A percentile compares a stretch with the other conserved stretches of the same genome.
Conservation (phyloP, 2,797 vertebrate genomes). For the Melanotaenia nigrans region DNA sequence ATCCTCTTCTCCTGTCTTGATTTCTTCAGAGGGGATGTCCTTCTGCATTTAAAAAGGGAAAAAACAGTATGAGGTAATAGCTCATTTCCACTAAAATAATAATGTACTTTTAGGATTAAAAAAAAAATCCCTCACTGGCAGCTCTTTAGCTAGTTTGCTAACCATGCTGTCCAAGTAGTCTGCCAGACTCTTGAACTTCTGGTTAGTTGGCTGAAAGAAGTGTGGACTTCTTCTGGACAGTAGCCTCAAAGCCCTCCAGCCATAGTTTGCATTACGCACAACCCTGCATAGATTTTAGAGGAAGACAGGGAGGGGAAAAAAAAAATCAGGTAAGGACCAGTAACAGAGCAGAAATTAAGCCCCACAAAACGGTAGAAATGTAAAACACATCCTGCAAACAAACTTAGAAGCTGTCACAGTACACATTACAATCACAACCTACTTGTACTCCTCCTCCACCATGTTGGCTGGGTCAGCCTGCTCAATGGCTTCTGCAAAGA, state of each 20-base stretch:
- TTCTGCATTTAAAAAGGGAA: conserved; percentile 68
- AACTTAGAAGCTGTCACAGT: neutral
- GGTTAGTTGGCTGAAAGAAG: conserved; percentile 98
- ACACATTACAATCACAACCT: conserved; percentile 46
- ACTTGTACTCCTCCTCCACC: conserved; percentile 99
- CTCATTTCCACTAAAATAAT: neutral
- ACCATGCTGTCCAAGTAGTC: conserved; percentile 99
- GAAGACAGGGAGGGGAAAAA: neutral
- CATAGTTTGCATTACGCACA: conserved; percentile 97
- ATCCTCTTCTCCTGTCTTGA: conserved; percentile 98
- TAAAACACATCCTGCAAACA: neutral
- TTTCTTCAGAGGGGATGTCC: conserved; percentile 96
- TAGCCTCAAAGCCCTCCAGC: conserved; percentile 94
- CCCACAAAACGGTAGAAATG: too few relatives aligned
- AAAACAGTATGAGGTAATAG: neutral
- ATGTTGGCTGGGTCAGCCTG: conserved; percentile 97
- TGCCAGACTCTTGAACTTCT: conserved; percentile 97
- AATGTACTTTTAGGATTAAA: neutral
- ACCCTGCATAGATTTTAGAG: conserved; percentile 77
- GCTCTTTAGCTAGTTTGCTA: conserved; percentile 97
- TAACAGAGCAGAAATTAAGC: neutral
- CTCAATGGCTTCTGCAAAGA: conserved; percentile 98
- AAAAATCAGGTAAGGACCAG: neutral
- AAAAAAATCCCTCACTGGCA: conserved; percentile 87
- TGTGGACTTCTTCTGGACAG: conserved; percentile 96